Evolutionary conservation across 1,140 invertebrate species (phyloP), one percentile per base, ranked within the genome.

Genomic region (Zaprionus lachaisei): DNA sequence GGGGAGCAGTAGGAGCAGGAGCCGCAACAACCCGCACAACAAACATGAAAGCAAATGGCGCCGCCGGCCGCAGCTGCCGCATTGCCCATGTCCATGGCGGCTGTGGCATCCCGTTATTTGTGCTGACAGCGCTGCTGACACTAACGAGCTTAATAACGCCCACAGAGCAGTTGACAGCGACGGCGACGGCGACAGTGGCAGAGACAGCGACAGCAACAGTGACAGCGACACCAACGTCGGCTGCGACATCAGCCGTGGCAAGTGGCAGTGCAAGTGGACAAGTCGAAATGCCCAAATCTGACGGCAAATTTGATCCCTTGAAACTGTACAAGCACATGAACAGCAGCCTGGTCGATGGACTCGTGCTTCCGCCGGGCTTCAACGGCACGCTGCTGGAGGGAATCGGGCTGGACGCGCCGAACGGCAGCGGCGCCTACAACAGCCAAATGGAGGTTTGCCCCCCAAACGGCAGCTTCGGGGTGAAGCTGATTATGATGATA

Each of bases 401-500:
- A 11, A 86, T 77, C 22, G 81, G 62, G 4, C 71, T 67, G 14
- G 71, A 81, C n/a, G 44, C 4, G 26, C 65, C 34, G 12, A 76
- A 76, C 9, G 68, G 61, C 44, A 76, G 68, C 54, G 61, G 62
- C 0, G 20, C 34, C 20, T 24, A 55, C 44, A 47, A 37, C 26
- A 20, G 28, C n/a, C 47, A 54, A 11, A 51, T 22, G 26, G 55
- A 55, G 11, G 94, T 94, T 51, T 94, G 94, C 37, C 93, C 93
- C 60, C 60, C 66, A 17, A 92, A 93, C 31, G 94, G 94, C 77
- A 91, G 94, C 71, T 93, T 94, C 2, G 91, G 94, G 0, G 93
- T 94, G 15, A 93, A 94, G 79, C 83, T 94, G 15, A 93, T 95
- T 28, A 94, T 94, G 0, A 94, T 94, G 82, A 94, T 97, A 12